Evolutionary conservation across 2,888 invertebrate genomes (phyloP), one percentile per base, ranked within the genome.

Genomic region (Deilephila elpenor): DNA sequence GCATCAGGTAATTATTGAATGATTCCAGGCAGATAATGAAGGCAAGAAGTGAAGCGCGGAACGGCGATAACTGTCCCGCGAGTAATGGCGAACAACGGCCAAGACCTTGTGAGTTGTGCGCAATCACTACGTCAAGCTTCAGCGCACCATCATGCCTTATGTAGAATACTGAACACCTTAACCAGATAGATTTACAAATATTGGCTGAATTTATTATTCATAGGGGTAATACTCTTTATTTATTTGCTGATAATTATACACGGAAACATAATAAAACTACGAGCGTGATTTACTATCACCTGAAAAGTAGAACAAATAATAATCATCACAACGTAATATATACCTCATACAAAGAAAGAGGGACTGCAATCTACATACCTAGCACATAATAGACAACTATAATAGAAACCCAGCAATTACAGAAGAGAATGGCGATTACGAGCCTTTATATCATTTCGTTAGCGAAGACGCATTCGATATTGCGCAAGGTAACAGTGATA

Each of bases 21-120:
- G 84, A 86, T 85, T 81, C 81, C 84, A 81, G 79, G 84, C 82
- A 81, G 75, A 78, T 74, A 56, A 76, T 74, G 84, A 87, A 88
- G 89, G 88, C 86, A 88, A 88, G 88, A 87, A 91, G 86, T 89
- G 88, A 90, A 86, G 91, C 91, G 86, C 86, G 78, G 78, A 78
- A 62, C 74, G 59, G 59, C 76, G 76, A 79, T 88, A 88, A 89
- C 89, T 88, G 89, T 89, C 78, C 74, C 56, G 37, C 78, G 75
- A 76, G 75, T 78, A 75, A 76, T 79, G 73, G 80, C 80, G 80
- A 79, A 74, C 82, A 74, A 78, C 75, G 82, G 82, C 84, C 83
- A 78, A 86, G 83, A 86, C 87, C 85, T 83, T 76, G 72, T 73
- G 32, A 72, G 71, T 83, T 76, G 71, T 73, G 25, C 73, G 71